Evolutionary conservation across 2,888 invertebrate genomes (phyloP), one percentile per base, ranked within the genome.

Genomic region (Drosophila pegasa): DNA sequence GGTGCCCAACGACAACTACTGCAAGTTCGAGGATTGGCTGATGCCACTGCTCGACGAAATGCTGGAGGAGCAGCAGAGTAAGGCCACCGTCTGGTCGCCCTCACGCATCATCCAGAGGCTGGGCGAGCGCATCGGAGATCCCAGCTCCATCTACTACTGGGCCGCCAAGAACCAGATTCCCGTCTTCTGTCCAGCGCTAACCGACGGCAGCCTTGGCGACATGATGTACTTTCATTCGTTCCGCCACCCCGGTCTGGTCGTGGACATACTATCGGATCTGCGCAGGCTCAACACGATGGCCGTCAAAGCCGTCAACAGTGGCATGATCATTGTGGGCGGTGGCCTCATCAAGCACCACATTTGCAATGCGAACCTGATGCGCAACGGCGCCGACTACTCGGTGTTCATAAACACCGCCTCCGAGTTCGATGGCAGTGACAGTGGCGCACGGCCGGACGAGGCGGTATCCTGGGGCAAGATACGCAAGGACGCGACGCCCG

Each of bases 401-500:
- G 98, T 99, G 0, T 99, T 96, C 92, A 93, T 99, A 12, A 99
- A 99, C 92, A 99, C 99, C 0, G 96, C 96, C 0, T 95, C 96
- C 31, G 99, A 99, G 92, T 99, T 96, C 93, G 99, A 99, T 93
- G 99, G 98, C 0, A 98, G 98, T 90, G 99, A 99, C 92, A 96
- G 98, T 33, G 99, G 99, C 0, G 99, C 99, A 0, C 94, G 97
- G 62, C 99, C 99, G 0, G 99, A 99, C 93, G 99, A 99, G 93
- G 99, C 99, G 0, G 95, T 99, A 1, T 99, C 99, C 3, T 99
- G 99, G 99, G 99, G 99, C 0, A 99, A 99, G 93, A 98, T 99
- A 65, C 95, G 95, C 88, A 95, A 95, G 73, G 95, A 96, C 71
- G 97, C 98, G 0, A 94, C 94, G 27, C 98, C 99, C 0, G 97